These are phyloP conservation scores for Tethea ocularis DNA, from an alignment of 2,888 invertebrate species.

Conservation along the genomic window DNA sequence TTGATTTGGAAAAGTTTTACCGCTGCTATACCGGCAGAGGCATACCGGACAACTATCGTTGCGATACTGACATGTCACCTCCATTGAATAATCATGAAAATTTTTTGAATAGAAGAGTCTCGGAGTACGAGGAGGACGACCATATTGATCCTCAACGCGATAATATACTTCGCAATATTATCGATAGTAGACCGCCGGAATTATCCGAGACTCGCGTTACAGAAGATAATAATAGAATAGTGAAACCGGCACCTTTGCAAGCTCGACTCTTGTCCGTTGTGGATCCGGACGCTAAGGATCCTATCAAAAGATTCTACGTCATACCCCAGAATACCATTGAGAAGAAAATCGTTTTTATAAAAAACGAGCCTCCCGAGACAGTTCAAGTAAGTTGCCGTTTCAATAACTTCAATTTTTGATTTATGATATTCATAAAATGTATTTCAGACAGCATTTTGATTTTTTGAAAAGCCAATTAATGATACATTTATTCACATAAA, in stretches of 20 bases:
- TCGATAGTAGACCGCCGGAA: conserved; percentile 59
- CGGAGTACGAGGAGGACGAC: conserved; percentile 75
- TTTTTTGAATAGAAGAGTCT: conserved; percentile 68
- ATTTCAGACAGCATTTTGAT: too few species aligned
- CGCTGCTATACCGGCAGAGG: conserved; percentile 68
- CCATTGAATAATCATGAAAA: conserved; percentile 64
- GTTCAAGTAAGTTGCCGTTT: conserved; percentile 63
- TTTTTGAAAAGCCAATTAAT: too few species aligned
- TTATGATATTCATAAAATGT: too few species aligned
- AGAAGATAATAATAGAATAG: conserved; percentile 68
- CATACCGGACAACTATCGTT: conserved; percentile 63
- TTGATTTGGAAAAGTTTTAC: conserved; percentile 66
- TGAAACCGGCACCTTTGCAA: conserved; percentile 75
- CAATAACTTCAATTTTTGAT: neutral
- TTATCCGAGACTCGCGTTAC: conserved; percentile 63
- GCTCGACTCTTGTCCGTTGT: conserved; percentile 68
- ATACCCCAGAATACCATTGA: conserved; percentile 77
- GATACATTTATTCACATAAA: too few species aligned
- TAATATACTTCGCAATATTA: conserved; percentile 51
- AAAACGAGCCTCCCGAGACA: conserved; percentile 83
- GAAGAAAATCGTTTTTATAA: conserved; percentile 86
- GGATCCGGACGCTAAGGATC: conserved; percentile 64
- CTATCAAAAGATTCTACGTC: conserved; percentile 69
- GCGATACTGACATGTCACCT: conserved; percentile 60
- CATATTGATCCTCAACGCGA: conserved; percentile 58